These are phyloP conservation scores for Spatulosminthurus flaviceps DNA, from an alignment of 2,888 invertebrate species.

Conservation along the genomic window DNA sequence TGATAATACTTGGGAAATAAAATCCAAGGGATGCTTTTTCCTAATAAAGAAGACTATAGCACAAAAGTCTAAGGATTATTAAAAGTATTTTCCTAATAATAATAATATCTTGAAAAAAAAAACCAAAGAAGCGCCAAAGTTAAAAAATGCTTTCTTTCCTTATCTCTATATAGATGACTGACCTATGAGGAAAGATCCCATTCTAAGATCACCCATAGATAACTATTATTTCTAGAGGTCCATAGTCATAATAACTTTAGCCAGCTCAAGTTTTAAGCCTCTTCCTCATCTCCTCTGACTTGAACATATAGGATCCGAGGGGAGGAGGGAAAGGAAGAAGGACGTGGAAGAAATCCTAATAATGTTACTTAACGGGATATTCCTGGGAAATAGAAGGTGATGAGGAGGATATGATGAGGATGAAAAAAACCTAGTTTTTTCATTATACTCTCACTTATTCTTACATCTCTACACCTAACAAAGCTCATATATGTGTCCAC, in stretches of 20 bases:
- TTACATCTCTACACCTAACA: neutral
- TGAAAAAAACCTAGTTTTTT: neutral
- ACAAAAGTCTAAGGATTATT: neutral
- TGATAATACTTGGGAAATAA: no score
- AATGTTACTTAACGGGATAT: neutral
- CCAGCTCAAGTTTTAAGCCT: constrained; percentile 14
- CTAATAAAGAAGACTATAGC: no score
- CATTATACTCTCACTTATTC: neutral
- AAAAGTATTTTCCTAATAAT: no score
- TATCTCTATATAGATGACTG: no score
- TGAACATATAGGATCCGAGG: neutral
- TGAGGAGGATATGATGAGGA: neutral
- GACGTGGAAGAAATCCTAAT: neutral
- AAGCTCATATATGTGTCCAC: constrained; percentile 1
- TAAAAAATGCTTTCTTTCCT: no score
- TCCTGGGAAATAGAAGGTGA: neutral
- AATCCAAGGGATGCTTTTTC: no score
- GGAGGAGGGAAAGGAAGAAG: neutral
- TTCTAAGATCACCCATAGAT: no score
- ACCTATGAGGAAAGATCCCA: no score
- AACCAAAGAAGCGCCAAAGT: no score
- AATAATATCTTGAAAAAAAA: no score
- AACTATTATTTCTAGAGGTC: neutral
- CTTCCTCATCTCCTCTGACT: neutral
- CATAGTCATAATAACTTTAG: neutral